These are phyloP conservation scores for Syngnathus scovelli DNA, from an alignment of 2,113 vertebrate species.

Conservation along the genomic window DNA sequence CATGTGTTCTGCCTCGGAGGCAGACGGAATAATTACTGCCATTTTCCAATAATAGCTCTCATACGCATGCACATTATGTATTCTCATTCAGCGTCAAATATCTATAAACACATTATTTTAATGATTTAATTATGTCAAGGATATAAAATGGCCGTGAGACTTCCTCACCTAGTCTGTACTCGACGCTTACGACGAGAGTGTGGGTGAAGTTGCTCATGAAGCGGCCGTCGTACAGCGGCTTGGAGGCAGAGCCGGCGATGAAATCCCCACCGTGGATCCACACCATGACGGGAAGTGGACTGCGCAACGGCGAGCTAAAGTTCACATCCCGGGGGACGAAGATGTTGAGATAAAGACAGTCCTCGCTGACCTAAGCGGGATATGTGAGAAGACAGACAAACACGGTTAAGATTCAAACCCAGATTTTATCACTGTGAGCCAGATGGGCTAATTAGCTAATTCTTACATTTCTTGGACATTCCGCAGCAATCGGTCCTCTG, in stretches of 20 bases:
- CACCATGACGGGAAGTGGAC: slow-evolving; percentile 68
- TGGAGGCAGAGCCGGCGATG: slow-evolving; percentile 71
- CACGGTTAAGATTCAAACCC: too few relatives aligned
- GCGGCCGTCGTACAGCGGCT: slow-evolving; percentile 71
- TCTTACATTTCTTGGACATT: slow-evolving; percentile 63
- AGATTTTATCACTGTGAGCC: too few relatives aligned
- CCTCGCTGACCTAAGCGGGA: slow-evolving; percentile 66
- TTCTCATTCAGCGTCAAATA: not conserved
- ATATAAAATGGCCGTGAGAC: not conserved
- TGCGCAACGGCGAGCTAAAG: slow-evolving; percentile 40
- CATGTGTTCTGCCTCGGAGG: slow-evolving; percentile 11
- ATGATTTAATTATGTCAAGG: slow-evolving; percentile 4
- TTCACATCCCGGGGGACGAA: slow-evolving; percentile 64
- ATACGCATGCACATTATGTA: slow-evolving; percentile 6
- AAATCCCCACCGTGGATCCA: slow-evolving; percentile 77
- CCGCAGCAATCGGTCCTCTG: slow-evolving; percentile 39
- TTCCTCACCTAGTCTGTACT: slow-evolving; percentile 69
- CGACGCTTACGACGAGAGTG: slow-evolving; percentile 67
- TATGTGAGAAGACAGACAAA: too few relatives aligned
- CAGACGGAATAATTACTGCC: slow-evolving; percentile 20
- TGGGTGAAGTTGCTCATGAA: slow-evolving; percentile 72
- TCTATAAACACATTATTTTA: slow-evolving; percentile 13
- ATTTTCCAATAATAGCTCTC: slow-evolving; percentile 12
- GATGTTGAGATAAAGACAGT: slow-evolving; percentile 74
- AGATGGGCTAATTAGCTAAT: not conserved